Base-by-base conservation (phyloP, 2,113 vertebrate genomes). In the Megatriorchis doriae region DNA sequence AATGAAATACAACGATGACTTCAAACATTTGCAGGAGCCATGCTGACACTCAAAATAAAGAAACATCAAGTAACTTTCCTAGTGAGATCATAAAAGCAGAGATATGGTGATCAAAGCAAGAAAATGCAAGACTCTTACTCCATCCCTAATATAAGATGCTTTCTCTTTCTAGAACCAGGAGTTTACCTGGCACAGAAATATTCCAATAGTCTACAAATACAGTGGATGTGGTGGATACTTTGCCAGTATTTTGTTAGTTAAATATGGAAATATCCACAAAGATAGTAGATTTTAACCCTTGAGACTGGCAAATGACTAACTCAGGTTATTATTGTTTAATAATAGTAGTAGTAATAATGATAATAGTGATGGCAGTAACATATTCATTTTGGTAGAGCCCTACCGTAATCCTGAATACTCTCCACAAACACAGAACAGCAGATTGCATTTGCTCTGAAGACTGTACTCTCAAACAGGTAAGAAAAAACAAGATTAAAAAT, bases 21-120 rank as follows among this genome's bases (percentile, higher is more conserved):
- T 90, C 88, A 94, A 92, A 84, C 63, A 63, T 74, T 93, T 94
- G 50, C 72, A 81, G 88, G 29, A 96, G 23, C 66, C 53, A 32
- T 65, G 70, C 89, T 94, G 71, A 71, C 25, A 65, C 58, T 90
- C 47, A 93, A 80, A 96, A 73, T 87, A 82, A 61, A 80, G 88
- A 90, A 83, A 45, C 71, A 74, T 88, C 94, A 80, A 73, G 31
- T 50, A 65, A 62, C 75, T 88, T 74, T 59, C 79, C 85, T 67
- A 52, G 58, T 59, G 75, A 81, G 67, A 94, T 73, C 34, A 72
- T 66, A 63, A 87, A 94, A 85, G 70, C 70, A 77, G 86, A 66
- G 42, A 23, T 25, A 67, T 1, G 2, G 31, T 75, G 89, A 93
- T 95, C 73, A 91, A 93, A 97, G 78, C 34, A 68, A 59, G 52